Conservation (phyloP, 2,113 vertebrate genomes). For the Campylomormyrus tamandua region DNA sequence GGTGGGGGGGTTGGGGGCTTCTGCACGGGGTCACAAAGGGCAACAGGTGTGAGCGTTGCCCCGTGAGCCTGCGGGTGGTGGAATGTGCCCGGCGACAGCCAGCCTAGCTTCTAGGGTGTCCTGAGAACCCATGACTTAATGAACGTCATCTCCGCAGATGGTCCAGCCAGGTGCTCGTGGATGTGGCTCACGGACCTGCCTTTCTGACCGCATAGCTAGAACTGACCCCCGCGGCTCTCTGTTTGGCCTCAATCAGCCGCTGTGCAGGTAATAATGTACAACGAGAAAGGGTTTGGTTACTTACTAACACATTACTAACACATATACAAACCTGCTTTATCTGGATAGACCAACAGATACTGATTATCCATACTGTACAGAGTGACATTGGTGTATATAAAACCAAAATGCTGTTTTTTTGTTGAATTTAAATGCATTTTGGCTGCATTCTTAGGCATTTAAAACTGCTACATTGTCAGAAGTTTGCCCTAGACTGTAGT, state of each 20-base stretch:
- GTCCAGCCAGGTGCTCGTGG: not conserved
- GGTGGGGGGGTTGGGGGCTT: not conserved
- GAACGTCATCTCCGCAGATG: not conserved
- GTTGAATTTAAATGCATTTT: not conserved
- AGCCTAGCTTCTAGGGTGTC: not conserved
- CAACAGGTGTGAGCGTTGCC: not conserved
- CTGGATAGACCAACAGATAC: not conserved
- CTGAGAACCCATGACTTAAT: not conserved
- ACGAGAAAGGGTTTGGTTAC: not conserved
- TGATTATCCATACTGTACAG: not conserved
- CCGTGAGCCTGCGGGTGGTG: not conserved
- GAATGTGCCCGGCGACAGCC: not conserved
- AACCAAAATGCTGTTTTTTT: not conserved
- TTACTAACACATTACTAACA: not conserved
- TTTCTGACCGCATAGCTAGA: not conserved
- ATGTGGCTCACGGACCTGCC: not conserved
- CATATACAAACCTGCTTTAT: not conserved
- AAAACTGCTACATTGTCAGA: not conserved
- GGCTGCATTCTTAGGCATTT: not conserved
- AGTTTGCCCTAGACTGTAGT: not conserved
- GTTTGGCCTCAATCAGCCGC: not conserved
- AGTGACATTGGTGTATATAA: not conserved
- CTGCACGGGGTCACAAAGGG: not conserved
- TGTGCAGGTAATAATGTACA: not conserved
- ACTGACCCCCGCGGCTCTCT: not conserved